Conservation (phyloP, 2,888 invertebrate species). For the Gari tellinella region DNA sequence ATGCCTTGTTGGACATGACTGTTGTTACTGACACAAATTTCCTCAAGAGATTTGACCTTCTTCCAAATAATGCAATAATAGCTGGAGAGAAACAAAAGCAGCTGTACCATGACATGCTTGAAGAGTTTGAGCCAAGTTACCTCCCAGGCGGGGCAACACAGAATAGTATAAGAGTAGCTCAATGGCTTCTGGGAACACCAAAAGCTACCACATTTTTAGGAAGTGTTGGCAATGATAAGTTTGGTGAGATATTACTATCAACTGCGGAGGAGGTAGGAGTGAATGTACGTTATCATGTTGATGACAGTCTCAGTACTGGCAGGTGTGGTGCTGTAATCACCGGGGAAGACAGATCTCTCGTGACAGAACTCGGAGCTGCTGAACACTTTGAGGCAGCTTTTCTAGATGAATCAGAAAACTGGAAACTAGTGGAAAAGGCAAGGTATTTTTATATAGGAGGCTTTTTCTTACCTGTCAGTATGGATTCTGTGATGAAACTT, state of each 20-base stretch:
- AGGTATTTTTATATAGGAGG: constrained; percentile 95
- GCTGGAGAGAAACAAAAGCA: constrained; percentile 95
- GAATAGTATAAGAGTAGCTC: constrained; percentile 95
- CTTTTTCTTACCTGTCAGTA: constrained; percentile 98
- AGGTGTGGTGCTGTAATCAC: constrained; percentile 98
- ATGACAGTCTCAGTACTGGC: constrained; percentile 89
- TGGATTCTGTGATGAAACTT: constrained; percentile 92
- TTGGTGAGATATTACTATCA: constrained; percentile 91
- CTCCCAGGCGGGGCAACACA: constrained; percentile 99
- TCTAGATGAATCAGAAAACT: constrained; percentile 90
- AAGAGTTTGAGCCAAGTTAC: constrained; percentile 87
- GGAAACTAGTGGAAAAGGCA: constrained; percentile 90
- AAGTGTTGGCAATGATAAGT: constrained; percentile 96
- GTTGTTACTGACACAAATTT: constrained; percentile 91
- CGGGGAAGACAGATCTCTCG: constrained; percentile 92
- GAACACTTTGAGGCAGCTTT: constrained; percentile 92
- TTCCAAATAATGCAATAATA: constrained; percentile 96
- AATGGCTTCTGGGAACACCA: constrained; percentile 95
- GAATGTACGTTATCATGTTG: constrained; percentile 93
- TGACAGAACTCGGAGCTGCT: constrained; percentile 98
- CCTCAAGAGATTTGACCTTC: constrained; percentile 92
- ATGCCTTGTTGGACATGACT: constrained; percentile 97
- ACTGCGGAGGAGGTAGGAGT: constrained; percentile 93
- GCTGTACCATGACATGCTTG: constrained; percentile 87
- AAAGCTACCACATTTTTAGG: constrained; percentile 95